Conservation (phyloP, 2,888 invertebrate species). For the Panzeria rudis region DNA sequence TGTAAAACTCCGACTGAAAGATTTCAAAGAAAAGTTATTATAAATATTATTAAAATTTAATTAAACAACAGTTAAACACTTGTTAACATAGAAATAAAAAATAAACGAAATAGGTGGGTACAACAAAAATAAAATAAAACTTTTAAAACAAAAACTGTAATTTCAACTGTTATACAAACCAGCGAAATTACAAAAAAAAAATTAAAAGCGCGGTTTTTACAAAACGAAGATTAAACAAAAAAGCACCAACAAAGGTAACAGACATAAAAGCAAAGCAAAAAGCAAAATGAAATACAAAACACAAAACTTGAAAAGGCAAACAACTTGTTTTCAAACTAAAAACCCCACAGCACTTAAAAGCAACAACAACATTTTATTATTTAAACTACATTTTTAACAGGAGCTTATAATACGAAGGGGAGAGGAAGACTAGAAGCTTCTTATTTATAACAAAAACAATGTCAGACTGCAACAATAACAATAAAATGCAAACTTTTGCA, state of each 20-base stretch:
- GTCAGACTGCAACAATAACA: not conserved
- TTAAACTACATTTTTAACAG: slow-evolving; percentile 40
- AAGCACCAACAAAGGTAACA: slow-evolving; percentile 8
- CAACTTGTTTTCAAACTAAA: slow-evolving; percentile 60
- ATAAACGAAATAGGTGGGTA: slow-evolving; percentile 20
- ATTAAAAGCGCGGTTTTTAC: slow-evolving; percentile 4
- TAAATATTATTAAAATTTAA: slow-evolving; percentile 15
- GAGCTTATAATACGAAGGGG: slow-evolving; percentile 45
- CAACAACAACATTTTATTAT: slow-evolving; percentile 29
- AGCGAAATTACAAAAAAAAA: slow-evolving; percentile 8
- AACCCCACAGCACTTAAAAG: slow-evolving; percentile 45
- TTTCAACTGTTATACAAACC: slow-evolving; percentile 8
- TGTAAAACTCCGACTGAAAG: too few relatives aligned
- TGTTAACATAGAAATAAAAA: slow-evolving; percentile 44
- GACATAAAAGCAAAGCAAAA: slow-evolving; percentile 20
- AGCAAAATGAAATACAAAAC: slow-evolving; percentile 15
- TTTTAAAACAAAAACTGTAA: not conserved
- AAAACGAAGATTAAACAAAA: slow-evolving; percentile 31
- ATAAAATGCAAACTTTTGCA: not conserved
- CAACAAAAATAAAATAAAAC: slow-evolving; percentile 38
- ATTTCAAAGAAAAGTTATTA: not conserved
- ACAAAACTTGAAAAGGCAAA: slow-evolving; percentile 17
- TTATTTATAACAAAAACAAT: slow-evolving; percentile 29
- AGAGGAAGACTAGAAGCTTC: not conserved
- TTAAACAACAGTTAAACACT: slow-evolving; percentile 66